These are phyloP conservation scores for Schizopygopsis malacanthus DNA, from an alignment of 2,797 vertebrate genomes.

Conservation along the genomic window DNA sequence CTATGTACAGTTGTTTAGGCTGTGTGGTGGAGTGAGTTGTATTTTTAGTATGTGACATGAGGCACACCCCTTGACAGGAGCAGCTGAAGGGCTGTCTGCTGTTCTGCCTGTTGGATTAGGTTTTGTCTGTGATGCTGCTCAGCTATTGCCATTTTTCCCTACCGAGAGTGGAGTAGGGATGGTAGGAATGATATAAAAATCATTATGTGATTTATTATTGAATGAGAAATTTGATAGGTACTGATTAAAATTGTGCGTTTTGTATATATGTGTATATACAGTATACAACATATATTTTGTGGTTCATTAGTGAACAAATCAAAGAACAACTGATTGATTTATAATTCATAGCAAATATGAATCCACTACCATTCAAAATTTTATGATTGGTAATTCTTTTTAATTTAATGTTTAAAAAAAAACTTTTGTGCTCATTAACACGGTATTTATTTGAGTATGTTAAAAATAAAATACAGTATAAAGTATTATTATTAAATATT, in stretches of 20 bases:
- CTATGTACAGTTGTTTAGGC: conserved; percentile 61
- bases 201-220: not conserved
- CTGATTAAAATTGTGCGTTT: not conserved
- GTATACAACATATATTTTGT: too few relatives aligned
- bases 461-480: not conserved
- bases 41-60: conserved; percentile 80
- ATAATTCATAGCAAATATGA: not conserved
- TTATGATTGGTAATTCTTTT: not conserved
- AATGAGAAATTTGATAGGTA: not conserved
- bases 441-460: not conserved
- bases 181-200: not conserved
- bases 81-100: conserved; percentile 76
- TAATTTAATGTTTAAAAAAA: not conserved
- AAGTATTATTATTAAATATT: not conserved
- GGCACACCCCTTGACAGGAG: conserved; percentile 71
- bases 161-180: conserved; percentile 47
- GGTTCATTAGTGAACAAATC: not conserved
- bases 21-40: conserved; percentile 61
- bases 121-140: conserved; percentile 67
- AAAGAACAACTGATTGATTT: not conserved
- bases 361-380: not conserved
- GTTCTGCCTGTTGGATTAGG: conserved; percentile 75
- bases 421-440: not conserved
- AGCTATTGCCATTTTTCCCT: conserved; percentile 47
- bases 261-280: not conserved